A percentile compares a stretch with the other conserved stretches of the same genome.
phyloP scores from a whole-genome alignment of 2,113 vertebrate genomes.

The Leucosticte australis region DNA sequence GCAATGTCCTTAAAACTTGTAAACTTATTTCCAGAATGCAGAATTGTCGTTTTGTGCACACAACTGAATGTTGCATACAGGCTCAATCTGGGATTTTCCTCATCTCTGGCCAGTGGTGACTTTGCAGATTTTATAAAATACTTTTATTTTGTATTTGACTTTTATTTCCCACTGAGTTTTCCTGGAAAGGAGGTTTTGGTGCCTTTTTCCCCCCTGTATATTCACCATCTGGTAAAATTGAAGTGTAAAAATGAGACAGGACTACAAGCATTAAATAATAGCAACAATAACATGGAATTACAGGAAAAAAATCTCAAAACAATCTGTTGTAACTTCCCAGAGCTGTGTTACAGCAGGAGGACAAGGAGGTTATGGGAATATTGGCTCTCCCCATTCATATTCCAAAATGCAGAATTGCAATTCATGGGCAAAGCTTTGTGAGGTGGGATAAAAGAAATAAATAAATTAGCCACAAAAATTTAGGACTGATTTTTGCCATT shows the following conservation, averaged over 20 bases:
- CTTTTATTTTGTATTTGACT: neutral
- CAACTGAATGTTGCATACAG: neutral
- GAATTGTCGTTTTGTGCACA: neutral
- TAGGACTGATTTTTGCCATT: neutral
- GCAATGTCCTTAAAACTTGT: neutral
- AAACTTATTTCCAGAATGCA: slow-evolving; percentile 25
- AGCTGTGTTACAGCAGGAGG: neutral
- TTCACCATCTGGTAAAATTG: neutral
- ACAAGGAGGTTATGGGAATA: neutral
- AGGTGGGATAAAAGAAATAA: neutral
- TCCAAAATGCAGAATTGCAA: neutral
- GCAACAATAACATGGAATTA: neutral
- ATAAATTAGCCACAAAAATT: neutral
- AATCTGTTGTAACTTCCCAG: neutral
- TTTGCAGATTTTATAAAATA: neutral
- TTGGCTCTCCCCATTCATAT: neutral
- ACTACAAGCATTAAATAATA: neutral
- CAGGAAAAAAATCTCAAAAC: neutral
- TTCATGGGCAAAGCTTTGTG: neutral
- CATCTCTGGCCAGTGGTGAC: neutral
- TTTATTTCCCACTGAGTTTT: neutral
- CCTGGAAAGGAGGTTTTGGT: neutral
- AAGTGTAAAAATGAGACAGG: neutral
- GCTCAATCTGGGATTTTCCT: neutral
- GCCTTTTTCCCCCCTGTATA: neutral